Evolutionary conservation across 2,797 vertebrate genomes (phyloP).

Genomic region (Hydrolagus colliei): DNA sequence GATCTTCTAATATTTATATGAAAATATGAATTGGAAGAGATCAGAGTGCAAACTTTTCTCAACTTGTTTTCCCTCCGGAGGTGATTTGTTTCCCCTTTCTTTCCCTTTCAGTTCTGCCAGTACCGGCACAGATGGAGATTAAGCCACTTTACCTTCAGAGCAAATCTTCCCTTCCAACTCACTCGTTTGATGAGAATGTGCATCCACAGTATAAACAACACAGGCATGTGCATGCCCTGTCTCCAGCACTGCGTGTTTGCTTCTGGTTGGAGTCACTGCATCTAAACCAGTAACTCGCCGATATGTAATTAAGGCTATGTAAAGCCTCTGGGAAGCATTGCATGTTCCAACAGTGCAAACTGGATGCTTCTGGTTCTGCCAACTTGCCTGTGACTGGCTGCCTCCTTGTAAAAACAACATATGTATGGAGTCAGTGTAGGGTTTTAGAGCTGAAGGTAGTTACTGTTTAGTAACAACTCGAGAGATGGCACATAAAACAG

Average conservation of each 20-base stretch:
- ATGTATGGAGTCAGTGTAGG: too few species aligned
- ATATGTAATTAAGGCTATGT: slow-evolving; percentile 14
- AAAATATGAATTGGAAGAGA: neutral
- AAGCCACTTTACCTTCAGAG: slow-evolving; percentile 15
- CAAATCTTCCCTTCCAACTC: neutral
- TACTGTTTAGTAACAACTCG: neutral
- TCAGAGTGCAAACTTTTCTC: neutral
- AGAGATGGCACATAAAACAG: too few species aligned
- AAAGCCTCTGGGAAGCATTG: neutral
- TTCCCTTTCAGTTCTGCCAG: neutral
- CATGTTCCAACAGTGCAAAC: slow-evolving; percentile 13
- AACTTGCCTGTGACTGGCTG: neutral
- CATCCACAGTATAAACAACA: slow-evolving; percentile 10
- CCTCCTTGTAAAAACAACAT: neutral
- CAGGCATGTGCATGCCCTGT: slow-evolving; percentile 14
- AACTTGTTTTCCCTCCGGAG: neutral
- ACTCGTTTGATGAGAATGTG: neutral
- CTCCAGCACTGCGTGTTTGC: slow-evolving; percentile 7
- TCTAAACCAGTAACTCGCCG: slow-evolving; percentile 3
- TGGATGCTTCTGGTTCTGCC: neutral
- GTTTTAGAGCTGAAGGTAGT: too few species aligned
- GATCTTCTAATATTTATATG: neutral
- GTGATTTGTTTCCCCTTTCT: too few species aligned
- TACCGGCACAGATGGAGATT: neutral
- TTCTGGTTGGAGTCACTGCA: neutral